phyloP scores from a whole-genome alignment of 2,113 vertebrate species.

The Xiphophorus hellerii region DNA sequence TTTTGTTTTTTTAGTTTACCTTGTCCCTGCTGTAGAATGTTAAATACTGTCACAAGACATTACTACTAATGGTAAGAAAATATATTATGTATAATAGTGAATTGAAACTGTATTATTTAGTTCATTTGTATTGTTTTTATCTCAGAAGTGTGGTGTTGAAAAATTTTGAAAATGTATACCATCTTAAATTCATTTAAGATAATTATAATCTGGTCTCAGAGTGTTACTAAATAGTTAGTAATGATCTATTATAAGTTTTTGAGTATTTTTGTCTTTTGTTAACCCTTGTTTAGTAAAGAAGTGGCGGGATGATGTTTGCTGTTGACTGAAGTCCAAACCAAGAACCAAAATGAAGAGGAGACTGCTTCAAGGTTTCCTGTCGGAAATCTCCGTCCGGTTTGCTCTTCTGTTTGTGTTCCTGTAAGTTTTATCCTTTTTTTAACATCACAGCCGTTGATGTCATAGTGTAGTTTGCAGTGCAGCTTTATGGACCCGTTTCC shows the following conservation, averaged over 20 bases:
- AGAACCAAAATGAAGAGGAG: slow-evolving; percentile 78
- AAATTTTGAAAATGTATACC: too few species aligned
- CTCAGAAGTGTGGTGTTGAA: too few species aligned
- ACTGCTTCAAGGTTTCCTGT: slow-evolving; percentile 73
- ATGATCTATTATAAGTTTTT: neutral
- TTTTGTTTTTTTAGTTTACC: too few species aligned
- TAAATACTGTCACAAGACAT: too few species aligned
- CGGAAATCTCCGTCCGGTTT: slow-evolving; percentile 76
- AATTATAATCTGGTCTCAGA: too few species aligned
- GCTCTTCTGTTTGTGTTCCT: slow-evolving; percentile 77
- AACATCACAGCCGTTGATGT: neutral
- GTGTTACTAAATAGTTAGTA: too few species aligned
- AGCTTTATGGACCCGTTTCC: neutral
- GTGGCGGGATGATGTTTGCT: slow-evolving; percentile 60
- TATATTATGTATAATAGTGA: too few species aligned
- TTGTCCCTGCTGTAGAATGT: too few species aligned
- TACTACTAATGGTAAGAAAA: too few species aligned
- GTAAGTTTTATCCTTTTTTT: slow-evolving; percentile 61
- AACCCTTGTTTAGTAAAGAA: slow-evolving; percentile 6
- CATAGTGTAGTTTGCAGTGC: neutral
- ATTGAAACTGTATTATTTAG: too few species aligned
- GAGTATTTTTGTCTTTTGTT: neutral
- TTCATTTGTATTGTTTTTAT: too few species aligned
- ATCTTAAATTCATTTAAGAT: too few species aligned
- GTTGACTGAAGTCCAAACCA: slow-evolving; percentile 55